Evolutionary conservation across 2,888 invertebrate genomes (phyloP), one percentile per base, ranked within the genome.

Genomic region (Eupithecia vulgata): DNA sequence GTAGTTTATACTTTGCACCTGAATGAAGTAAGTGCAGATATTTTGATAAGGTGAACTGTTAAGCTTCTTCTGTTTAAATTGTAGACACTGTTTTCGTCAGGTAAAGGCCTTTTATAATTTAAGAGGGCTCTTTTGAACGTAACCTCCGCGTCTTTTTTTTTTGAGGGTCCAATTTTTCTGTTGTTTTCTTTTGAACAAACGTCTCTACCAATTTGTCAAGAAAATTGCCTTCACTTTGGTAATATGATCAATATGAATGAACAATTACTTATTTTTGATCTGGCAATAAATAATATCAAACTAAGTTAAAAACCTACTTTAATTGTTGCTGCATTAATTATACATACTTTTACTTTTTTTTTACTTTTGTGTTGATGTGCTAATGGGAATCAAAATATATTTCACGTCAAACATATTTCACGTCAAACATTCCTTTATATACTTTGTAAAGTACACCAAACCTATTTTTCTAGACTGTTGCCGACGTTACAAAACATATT

Each of bases 181-280:
- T 68, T 59, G 48, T 71, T 62, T 42, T 65, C 57, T 57, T 12
- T 71, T 74, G 68, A 61, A 71, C 48, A 65, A 25, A 66, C 66
- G 66, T 65, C 67, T 64, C 13, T 42, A 71, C 61, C 40, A 66
- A 71, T 74, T 74, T 71, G 40, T 34, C 34, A 25, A 70, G 34
- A 8, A 34, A 62, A 67, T 61, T 10, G 48, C 67, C 40, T 64
- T 35, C 62, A 4, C 67, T 73, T 64, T 57, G 42, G 42, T 65
- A 30, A 72, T 61, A 67, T 71, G 25, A 68, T 57, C 12, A 57
- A 25, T 57, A n/a, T n/a, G n/a, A n/a, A n/a, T 57, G 12, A 57
- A 57, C 12, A 12, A 25, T 12, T 21, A 57, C 25, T 52, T 57
- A 10, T 4, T 57, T 68, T 68, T 42, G 8, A 68, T 34, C 40